Conservation (phyloP, 2,888 invertebrate species). For the Mesopsocus fuscifrons region DNA sequence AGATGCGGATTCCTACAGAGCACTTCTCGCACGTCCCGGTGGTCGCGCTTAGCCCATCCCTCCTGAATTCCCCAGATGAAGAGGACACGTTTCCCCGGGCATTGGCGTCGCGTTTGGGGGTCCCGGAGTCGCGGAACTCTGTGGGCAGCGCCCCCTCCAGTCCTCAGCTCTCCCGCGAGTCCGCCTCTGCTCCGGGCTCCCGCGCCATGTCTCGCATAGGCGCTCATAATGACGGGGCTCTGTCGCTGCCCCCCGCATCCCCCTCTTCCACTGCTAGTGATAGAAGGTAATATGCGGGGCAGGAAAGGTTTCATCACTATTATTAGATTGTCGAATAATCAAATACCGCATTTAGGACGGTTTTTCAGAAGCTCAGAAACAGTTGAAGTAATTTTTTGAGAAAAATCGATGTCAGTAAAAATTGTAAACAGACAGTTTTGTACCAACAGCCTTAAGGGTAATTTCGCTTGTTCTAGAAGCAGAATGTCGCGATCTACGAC, state of each 20-base stretch:
- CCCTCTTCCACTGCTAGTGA: conserved; percentile 17
- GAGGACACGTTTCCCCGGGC: conserved; percentile 44
- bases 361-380: too few species aligned
- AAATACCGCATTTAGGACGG: too few species aligned
- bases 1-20: conserved; percentile 92
- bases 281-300: conserved; percentile 15
- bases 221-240: conserved; percentile 38
- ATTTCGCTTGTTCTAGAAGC: conserved; percentile 31
- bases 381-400: too few species aligned
- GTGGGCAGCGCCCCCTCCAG: conserved; percentile 30
- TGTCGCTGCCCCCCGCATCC: conserved; percentile 28
- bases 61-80: conserved; percentile 60
- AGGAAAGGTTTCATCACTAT: conserved; percentile 11
- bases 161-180: conserved; percentile 22
- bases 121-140: conserved; percentile 31
- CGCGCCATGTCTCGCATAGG: conserved; percentile 29
- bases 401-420: too few species aligned
- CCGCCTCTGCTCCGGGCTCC: conserved; percentile 19
- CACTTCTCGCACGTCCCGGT: conserved; percentile 91
- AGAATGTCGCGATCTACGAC: conserved; percentile 41
- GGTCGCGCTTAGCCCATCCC: conserved; percentile 68
- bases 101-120: conserved; percentile 41
- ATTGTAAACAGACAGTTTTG: too few species aligned
- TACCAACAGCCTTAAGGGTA: too few species aligned
- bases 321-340: too few species aligned